These are phyloP conservation scores for Fistularia commersonii DNA, from an alignment of 2,797 vertebrate genomes.

Conservation along the genomic window DNA sequence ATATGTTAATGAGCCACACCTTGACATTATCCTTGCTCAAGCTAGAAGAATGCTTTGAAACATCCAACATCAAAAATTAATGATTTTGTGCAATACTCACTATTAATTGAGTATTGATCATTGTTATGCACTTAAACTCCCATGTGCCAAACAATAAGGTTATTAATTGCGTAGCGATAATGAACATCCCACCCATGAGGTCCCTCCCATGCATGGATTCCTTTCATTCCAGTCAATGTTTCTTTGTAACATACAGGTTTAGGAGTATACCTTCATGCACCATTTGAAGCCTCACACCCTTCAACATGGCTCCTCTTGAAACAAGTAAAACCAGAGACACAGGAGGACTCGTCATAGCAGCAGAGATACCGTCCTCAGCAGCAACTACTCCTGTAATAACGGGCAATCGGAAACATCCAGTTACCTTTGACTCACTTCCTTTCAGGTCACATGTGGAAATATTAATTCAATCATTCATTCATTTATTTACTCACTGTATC, in stretches of 20 bases:
- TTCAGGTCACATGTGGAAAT: too few relatives aligned
- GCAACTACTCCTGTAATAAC: slow-evolving; percentile 26
- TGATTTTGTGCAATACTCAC: too few relatives aligned
- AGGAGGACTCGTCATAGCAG: background rate
- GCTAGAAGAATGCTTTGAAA: too few relatives aligned
- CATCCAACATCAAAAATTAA: too few relatives aligned
- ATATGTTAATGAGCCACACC: slow-evolving; percentile 19
- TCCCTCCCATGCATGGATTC: slow-evolving; percentile 40
- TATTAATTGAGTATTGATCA: too few relatives aligned
- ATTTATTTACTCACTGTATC: too few relatives aligned
- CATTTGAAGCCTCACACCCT: slow-evolving; percentile 43
- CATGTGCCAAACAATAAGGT: slow-evolving; percentile 14
- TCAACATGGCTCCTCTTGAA: slow-evolving; percentile 26
- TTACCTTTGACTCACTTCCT: too few relatives aligned
- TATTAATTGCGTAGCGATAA: slow-evolving; percentile 13
- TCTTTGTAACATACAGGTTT: slow-evolving; percentile 3
- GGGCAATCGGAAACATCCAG: slow-evolving; percentile 13
- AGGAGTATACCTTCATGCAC: slow-evolving; percentile 15
- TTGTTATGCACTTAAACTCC: background rate
- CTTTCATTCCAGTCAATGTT: slow-evolving; percentile 44
- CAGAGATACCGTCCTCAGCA: too few relatives aligned
- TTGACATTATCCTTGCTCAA: background rate
- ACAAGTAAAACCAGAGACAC: slow-evolving; percentile 73
- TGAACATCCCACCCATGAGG: background rate
- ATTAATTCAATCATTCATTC: too few relatives aligned